A percentile compares a stretch with the other conserved stretches of the same genome.
Conservation (phyloP, 2,113 vertebrate genomes). For the Labeo catla region DNA sequence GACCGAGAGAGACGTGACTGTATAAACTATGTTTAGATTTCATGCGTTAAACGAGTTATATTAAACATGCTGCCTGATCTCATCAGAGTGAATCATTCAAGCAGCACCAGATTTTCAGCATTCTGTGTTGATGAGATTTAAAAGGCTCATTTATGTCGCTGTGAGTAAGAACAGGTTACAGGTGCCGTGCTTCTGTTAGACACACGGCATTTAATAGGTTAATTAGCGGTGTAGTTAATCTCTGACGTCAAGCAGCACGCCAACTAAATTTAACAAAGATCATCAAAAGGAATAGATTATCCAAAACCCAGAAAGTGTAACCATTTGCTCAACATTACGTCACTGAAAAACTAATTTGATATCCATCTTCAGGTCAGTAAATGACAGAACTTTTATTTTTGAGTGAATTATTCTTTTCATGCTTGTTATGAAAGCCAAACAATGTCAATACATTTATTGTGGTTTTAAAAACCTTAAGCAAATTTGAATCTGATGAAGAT, state of each 20-base stretch:
- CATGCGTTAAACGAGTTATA: background rate
- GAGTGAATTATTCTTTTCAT: background rate
- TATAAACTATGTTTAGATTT: background rate
- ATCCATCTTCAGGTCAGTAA: background rate
- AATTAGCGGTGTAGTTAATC: background rate
- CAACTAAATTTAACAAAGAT: background rate
- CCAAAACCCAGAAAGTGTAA: background rate
- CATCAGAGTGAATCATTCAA: slow-evolving; percentile 17
- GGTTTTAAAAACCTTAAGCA: background rate
- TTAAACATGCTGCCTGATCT: background rate
- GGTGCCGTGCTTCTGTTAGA: background rate
- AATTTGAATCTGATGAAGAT: background rate
- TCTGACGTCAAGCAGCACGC: background rate
- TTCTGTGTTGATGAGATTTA: slow-evolving; percentile 15
- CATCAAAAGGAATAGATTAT: background rate
- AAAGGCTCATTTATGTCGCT: background rate
- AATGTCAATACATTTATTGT: background rate
- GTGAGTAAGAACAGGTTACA: background rate
- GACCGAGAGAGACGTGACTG: background rate
- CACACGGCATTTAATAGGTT: background rate
- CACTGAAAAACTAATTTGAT: background rate
- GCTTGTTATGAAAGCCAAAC: background rate
- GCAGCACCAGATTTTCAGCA: background rate
- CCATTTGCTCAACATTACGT: background rate
- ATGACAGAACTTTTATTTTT: background rate